Base-by-base conservation (phyloP, 1,140 invertebrate genomes). In the Metopolophium dirhodum region DNA sequence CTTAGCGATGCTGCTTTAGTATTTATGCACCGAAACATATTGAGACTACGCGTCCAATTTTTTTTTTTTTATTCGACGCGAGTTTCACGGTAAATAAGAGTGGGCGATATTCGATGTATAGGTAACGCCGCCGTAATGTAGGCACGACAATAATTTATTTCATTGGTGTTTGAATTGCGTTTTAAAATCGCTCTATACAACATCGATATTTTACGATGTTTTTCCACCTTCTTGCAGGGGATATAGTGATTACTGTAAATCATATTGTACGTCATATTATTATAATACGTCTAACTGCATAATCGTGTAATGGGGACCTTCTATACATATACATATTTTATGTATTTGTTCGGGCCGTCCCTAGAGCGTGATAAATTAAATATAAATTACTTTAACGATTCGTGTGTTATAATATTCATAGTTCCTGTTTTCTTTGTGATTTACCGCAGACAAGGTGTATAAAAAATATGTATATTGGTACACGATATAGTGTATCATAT, bases 311-410 rank as follows among this genome's bases (percentile, higher is more conserved):
- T 68, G 37, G n/a, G n/a, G n/a, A n/a, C n/a, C n/a, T n/a, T n/a
- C n/a, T n/a, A n/a, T n/a, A n/a, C n/a, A n/a, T n/a, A n/a, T n/a
- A n/a, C n/a, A n/a, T n/a, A n/a, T n/a, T n/a, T n/a, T 86, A 37
- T 68, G 20, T 82, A 91, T 47, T 77, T 91, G 51, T 91, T 91
- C 2, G 37, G 30, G 45, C 1, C 30, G 30, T 82, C 90, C 45
- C 90, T 18, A 9, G 90, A 45, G 90, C 1, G 61, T 41, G 30
- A 41, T 91, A 91, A 68, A 91, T 91, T 82, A 91, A 91, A 91
- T 82, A 82, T 45, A 82, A 91, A 91, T 82, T 82, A 91, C 90
- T 47, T 91, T 82, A 88, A 51, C 49, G 20, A 37, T 88, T 49
- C 47, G n/a, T n/a, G 49, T 8, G n/a, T 88, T n/a, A 51, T 35